Base-by-base conservation (phyloP, 2,113 vertebrate species). In the Madoqua kirkii region DNA sequence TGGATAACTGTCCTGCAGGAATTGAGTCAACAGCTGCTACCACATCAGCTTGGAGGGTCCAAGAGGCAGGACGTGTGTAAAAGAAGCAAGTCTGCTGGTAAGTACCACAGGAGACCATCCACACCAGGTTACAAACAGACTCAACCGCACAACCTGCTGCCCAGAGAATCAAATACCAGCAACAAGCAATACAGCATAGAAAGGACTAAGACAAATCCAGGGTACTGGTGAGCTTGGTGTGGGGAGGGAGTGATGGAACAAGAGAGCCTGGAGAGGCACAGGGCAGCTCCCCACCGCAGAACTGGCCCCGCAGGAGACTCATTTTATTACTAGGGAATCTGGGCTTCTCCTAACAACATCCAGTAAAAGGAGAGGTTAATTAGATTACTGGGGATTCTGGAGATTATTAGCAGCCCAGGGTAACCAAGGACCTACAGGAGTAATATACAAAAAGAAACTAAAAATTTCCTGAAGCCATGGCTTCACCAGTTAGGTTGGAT, bases 221-320 rank as follows among this genome's bases (percentile, higher is more conserved):
- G 15, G 52, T 4, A 31, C 15, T 3, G 0, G 29, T 6, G 33
- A 81, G 71, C 19, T 40, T 81, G 27, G 7, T 4, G 15, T 4
- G 10, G 57, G 3, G 2, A 71, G 7, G 14, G 5, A 57, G 23
- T 23, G 21, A 13, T 0, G 2, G 8, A 57, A 64, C 54, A 2
- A 4, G 17, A 6, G 17, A 57, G 33, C 36, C 21, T 25, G n/a
- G 33, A 12, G 12, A 8, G 21, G 19, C 7, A 6, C 10, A 81
- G 36, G 78, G 25, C 31, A 4, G 29, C 8, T 19, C n/a, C 17
- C 3, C 36, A 5, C 29, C 23, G 1, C 40, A 16, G n/a, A 36
- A 54, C 5, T 1, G 45, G 59, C 71, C 74, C 67, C 0, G 0
- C 17, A 17, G 6, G 3, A 1, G 17, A 74, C 23, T 19, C 12